Conservation (phyloP, 2,888 invertebrate species). For the Cybosia mesomella region DNA sequence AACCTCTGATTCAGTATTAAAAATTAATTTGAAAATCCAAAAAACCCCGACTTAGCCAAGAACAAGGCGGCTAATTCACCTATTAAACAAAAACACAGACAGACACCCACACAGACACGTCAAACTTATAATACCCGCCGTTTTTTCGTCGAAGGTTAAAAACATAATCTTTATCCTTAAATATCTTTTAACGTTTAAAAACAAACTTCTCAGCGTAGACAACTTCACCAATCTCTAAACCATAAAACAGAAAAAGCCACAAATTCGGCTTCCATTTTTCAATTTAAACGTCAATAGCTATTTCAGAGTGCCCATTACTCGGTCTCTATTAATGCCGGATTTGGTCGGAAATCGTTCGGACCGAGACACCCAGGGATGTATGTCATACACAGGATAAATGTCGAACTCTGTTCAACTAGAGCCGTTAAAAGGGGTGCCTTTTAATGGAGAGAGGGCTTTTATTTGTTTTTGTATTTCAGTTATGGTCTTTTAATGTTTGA, state of each 20-base stretch:
- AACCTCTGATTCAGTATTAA: too few relatives aligned
- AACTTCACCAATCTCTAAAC: not conserved
- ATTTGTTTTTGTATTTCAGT: slow-evolving; percentile 4
- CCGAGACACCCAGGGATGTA: slow-evolving; percentile 30
- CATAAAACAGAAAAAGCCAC: slow-evolving; percentile 27
- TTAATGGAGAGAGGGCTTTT: slow-evolving; percentile 35
- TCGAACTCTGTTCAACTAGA: slow-evolving; percentile 24
- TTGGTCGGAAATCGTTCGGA: slow-evolving; percentile 25
- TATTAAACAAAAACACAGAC: too few relatives aligned
- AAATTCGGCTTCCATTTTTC: slow-evolving; percentile 38
- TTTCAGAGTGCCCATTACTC: slow-evolving; percentile 36
- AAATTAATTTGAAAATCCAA: too few relatives aligned
- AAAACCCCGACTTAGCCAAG: too few relatives aligned
- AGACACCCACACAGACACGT: too few relatives aligned
- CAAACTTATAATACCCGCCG: too few relatives aligned
- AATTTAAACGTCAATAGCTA: slow-evolving; percentile 28
- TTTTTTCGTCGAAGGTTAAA: too few relatives aligned
- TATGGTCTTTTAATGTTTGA: not conserved
- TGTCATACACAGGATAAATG: slow-evolving; percentile 38
- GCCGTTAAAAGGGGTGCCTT: slow-evolving; percentile 19
- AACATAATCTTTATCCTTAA: not conserved
- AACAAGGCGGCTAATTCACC: too few relatives aligned
- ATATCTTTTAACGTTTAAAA: not conserved
- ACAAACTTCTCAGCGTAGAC: not conserved
- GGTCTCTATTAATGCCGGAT: slow-evolving; percentile 35